phyloP scores from a whole-genome alignment of 2,797 vertebrate genomes.

The Triplophysa bombifrons region DNA sequence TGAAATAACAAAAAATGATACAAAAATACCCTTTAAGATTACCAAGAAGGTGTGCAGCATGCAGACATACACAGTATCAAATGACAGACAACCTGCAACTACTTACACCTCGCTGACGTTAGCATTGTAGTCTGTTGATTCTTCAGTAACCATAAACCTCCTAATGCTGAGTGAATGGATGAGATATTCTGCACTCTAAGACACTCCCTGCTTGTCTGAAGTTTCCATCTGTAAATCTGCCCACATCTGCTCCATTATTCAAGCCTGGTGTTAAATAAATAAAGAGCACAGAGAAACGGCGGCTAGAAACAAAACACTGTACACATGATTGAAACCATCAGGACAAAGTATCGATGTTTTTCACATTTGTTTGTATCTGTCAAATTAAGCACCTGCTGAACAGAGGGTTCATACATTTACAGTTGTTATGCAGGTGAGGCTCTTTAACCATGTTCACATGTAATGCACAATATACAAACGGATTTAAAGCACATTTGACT shows the following conservation, averaged over 20 bases:
- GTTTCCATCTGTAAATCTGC: slow-evolving; percentile 51
- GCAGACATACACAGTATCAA: background rate
- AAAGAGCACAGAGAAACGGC: slow-evolving; percentile 53
- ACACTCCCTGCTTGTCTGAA: slow-evolving; percentile 20
- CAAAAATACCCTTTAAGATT: background rate
- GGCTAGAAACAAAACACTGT: slow-evolving; percentile 62
- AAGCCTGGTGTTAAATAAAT: slow-evolving; percentile 64
- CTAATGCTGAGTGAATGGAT: background rate
- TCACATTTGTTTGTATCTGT: slow-evolving; percentile 1
- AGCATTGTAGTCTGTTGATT: background rate
- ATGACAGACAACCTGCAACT: background rate
- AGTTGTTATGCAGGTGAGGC: background rate
- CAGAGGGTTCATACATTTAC: background rate
- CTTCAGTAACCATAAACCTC: slow-evolving; percentile 1
- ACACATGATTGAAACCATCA: slow-evolving; percentile 47
- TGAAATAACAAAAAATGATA: background rate
- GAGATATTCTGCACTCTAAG: background rate
- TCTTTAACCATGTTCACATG: background rate
- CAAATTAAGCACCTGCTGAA: slow-evolving; percentile 25
- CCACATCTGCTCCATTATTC: slow-evolving; percentile 60
- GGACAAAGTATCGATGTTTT: background rate
- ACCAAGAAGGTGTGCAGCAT: background rate
- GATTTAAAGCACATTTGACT: too few species aligned
- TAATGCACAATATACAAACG: background rate
- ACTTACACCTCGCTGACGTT: background rate